Conservation (phyloP, 2,113 vertebrate genomes). For the Atrichornis clamosus region DNA sequence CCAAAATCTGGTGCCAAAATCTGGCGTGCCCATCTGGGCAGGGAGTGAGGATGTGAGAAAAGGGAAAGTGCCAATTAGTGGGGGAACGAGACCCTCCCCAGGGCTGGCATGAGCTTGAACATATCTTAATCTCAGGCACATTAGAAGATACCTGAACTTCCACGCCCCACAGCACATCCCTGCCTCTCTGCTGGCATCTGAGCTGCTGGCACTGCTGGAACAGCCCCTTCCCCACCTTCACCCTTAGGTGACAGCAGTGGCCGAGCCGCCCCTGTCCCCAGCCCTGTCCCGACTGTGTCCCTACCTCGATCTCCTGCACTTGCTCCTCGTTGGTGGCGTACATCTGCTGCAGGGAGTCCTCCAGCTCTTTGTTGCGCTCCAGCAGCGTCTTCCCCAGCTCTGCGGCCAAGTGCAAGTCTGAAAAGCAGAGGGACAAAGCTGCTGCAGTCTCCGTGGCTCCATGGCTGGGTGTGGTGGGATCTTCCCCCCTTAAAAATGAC, state of each 20-base stretch:
- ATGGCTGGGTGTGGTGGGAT: background rate
- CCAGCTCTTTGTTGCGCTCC: conserved; percentile 96
- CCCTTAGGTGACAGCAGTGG: fast-evolving
- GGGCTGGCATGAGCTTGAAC: background rate
- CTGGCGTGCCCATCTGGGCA: background rate
- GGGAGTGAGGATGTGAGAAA: background rate
- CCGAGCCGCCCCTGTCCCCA: background rate
- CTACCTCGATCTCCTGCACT: conserved; percentile 95
- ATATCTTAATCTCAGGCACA: background rate
- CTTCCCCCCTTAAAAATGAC: fast-evolving
- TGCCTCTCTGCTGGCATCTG: background rate
- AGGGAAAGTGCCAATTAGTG: background rate
- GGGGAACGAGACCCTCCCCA: background rate
- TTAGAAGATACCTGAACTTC: background rate
- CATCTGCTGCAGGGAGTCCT: conserved; percentile 96
- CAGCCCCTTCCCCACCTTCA: background rate
- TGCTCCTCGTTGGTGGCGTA: conserved; percentile 95
- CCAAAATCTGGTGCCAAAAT: background rate
- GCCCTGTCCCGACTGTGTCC: background rate
- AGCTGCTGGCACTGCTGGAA: background rate
- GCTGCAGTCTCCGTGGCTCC: background rate
- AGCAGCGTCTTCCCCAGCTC: conserved; percentile 96
- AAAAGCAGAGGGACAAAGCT: conserved; percentile 15
- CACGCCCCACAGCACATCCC: background rate
- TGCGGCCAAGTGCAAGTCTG: conserved; percentile 89